phyloP scores from a whole-genome alignment of 2,113 vertebrate genomes.

The Craseonycteris thonglongyai region DNA sequence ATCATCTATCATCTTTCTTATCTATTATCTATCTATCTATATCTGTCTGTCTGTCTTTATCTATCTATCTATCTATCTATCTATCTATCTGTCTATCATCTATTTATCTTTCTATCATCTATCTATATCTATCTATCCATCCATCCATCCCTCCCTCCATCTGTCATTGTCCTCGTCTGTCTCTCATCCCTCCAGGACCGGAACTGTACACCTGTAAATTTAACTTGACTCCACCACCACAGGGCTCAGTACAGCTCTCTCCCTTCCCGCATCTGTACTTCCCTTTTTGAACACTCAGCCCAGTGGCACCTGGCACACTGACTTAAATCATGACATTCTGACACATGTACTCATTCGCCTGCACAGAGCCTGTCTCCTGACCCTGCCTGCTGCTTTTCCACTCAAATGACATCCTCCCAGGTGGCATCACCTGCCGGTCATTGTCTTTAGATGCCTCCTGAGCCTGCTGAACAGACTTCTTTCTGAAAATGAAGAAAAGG shows the following conservation, averaged over 20 bases:
- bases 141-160: not conserved
- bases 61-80: no score
- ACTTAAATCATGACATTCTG: rapidly evolving
- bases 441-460: no score
- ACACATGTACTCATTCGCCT: rapidly evolving
- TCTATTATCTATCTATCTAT: not conserved
- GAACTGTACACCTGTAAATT: not conserved
- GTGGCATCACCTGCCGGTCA: no score
- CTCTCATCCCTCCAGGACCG: not conserved
- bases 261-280: rapidly evolving
- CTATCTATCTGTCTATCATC: no score
- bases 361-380: rapidly evolving
- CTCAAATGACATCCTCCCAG: not conserved
- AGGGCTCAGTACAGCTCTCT: rapidly evolving
- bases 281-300: not conserved
- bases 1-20: not conserved
- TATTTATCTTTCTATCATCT: no score
- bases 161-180: not conserved
- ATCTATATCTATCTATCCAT: no score
- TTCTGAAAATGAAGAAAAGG: not conserved
- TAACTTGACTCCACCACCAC: rapidly evolving
- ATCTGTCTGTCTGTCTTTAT: no score
- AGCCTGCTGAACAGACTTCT: not conserved
- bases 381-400: not conserved
- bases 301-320: rapidly evolving